Conservation (phyloP, 2,888 invertebrate genomes). For the Azorinus chamasolen region DNA sequence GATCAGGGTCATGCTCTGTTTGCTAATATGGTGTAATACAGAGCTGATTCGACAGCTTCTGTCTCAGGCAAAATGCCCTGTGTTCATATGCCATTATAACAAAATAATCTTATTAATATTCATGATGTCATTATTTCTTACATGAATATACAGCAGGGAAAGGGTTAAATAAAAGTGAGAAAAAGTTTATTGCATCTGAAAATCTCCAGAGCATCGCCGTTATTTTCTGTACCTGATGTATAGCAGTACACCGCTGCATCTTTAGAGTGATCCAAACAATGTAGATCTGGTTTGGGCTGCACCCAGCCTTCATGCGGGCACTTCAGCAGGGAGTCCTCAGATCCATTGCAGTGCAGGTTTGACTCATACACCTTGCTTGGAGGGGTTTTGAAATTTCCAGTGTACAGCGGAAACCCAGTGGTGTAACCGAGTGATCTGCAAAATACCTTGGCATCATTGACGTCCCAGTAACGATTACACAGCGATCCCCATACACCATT, state of each 20-base stretch:
- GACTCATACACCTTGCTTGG: slow-evolving; percentile 78
- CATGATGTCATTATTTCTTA: too few species aligned
- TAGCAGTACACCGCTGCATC: slow-evolving; percentile 78
- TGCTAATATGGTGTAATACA: too few species aligned
- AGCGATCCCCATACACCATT: slow-evolving; percentile 90
- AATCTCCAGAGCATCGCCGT: too few species aligned
- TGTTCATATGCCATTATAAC: too few species aligned
- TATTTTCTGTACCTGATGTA: slow-evolving; percentile 74
- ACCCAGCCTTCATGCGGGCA: slow-evolving; percentile 79
- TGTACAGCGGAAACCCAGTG: slow-evolving; percentile 70
- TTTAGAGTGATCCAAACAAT: slow-evolving; percentile 68
- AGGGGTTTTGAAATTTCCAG: slow-evolving; percentile 48
- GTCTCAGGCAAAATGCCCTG: too few species aligned
- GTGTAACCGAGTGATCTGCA: slow-evolving; percentile 70
- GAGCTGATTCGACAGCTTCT: too few species aligned
- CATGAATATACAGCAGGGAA: too few species aligned
- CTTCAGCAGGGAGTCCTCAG: slow-evolving; percentile 64
- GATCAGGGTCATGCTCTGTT: too few species aligned
- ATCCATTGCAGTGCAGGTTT: slow-evolving; percentile 75
- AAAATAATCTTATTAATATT: too few species aligned
- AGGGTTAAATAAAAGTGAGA: too few species aligned
- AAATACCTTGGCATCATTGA: slow-evolving; percentile 90
- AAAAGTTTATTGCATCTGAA: too few species aligned
- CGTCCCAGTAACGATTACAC: slow-evolving; percentile 92
- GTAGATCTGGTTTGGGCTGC: slow-evolving; percentile 35